Evolutionary conservation across 2,888 invertebrate genomes (phyloP).

Genomic region (Megastigmus dorsalis): DNA sequence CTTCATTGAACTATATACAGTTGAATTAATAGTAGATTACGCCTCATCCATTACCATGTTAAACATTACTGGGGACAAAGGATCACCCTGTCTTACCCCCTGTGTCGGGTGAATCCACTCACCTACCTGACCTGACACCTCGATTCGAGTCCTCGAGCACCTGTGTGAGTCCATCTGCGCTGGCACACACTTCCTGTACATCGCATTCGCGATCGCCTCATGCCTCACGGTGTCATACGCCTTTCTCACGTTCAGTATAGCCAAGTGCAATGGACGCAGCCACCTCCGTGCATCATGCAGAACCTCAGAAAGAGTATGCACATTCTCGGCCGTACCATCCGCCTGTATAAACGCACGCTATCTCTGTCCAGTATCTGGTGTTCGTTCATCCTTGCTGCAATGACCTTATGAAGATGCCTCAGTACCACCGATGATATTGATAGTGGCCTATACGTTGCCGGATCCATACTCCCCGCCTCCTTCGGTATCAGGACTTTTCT

Average conservation of each 20-base stretch:
- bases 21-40: too few species aligned
- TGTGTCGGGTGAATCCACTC: too few species aligned
- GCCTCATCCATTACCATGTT: conserved; percentile 53
- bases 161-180: too few species aligned
- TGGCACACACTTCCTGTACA: too few species aligned
- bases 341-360: conserved; percentile 55
- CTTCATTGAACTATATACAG: too few species aligned
- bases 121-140: too few species aligned
- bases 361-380: conserved; percentile 15
- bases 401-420: conserved; percentile 40
- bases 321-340: conserved; percentile 65
- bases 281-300: conserved; percentile 39
- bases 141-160: too few species aligned
- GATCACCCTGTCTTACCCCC: too few species aligned
- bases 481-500: conserved; percentile 54
- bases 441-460: conserved; percentile 49
- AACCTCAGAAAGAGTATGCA: conserved; percentile 61
- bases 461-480: conserved; percentile 6
- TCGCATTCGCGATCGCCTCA: conserved; percentile 15
- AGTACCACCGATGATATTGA: conserved; percentile 52
- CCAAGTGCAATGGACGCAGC: conserved; percentile 41
- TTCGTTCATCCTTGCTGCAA: conserved; percentile 17
- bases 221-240: too few species aligned
- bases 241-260: conserved; percentile 46
- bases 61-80: conserved; percentile 54